Percentiles rank a stretch among this genome's conserved stretches.
These are phyloP conservation scores for Neuroterus valhalla DNA, from an alignment of 1,140 invertebrate species.

Conservation along the genomic window DNA sequence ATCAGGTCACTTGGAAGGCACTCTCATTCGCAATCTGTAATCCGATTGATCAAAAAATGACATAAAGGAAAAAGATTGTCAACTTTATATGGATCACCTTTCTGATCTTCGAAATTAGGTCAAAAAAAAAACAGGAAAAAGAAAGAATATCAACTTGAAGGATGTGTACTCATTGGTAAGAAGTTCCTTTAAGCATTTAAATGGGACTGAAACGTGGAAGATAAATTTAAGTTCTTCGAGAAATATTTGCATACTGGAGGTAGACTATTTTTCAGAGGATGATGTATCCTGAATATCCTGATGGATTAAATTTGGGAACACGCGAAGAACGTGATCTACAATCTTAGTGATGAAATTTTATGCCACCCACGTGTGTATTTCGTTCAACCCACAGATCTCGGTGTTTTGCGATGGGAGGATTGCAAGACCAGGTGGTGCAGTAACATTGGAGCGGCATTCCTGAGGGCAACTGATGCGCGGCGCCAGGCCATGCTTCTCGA, in stretches of 20 bases:
- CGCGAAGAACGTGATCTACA: constrained; percentile 10
- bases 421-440: constrained; percentile 38
- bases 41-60: constrained; percentile 8
- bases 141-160: not conserved
- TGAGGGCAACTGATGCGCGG: constrained; percentile 45
- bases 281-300: not conserved
- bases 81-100: not conserved
- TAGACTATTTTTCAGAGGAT: not conserved
- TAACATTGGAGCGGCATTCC: constrained; percentile 49
- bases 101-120: not conserved
- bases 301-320: not conserved
- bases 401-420: constrained; percentile 13
- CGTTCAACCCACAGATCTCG: not conserved
- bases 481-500: constrained; percentile 27
- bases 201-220: too few relatives aligned
- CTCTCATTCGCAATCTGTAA: not conserved
- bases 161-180: not conserved
- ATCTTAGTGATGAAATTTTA: constrained; percentile 8
- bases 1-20: not conserved
- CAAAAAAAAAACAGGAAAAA: not conserved
- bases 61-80: not conserved
- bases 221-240: too few relatives aligned
- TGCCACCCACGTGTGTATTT: constrained; percentile 27
- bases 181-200: too few relatives aligned
- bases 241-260: not conserved